Evolutionary conservation across 1,140 invertebrate genomes (phyloP), one percentile per base, ranked within the genome.

Genomic region (Aphaenogaster rudis): DNA sequence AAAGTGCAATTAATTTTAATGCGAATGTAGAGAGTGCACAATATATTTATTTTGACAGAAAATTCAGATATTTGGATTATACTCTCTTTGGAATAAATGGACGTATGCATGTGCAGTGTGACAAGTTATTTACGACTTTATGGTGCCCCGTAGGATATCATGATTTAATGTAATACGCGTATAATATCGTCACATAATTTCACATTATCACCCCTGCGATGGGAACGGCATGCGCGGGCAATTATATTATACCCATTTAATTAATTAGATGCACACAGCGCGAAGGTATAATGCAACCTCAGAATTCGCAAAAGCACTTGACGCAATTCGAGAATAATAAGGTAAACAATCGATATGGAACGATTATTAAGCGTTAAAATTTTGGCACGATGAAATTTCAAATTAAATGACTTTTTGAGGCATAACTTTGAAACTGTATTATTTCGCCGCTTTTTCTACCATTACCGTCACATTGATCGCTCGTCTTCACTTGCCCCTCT

Each of bases 241-340:
- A 90, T 87, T 87, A 79, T 77, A 87, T 76, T 48, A 28, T 80
- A 87, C 21, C 74, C 88, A 87, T 90, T 89, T 90, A 90, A 90
- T 90, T 90, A 90, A 86, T 81, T 84, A 57, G 78, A 87, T 79
- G 71, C 69, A 81, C 48, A 54, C 54, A 21, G 28, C 36, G 59
- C 86, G n/a, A 28, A 50, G 17, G 54, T 61, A 86, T 17, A 71
- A 87, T 59, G 63, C 54, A 82, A 77, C 72, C 76, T 69, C 84
- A 71, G 42, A 66, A 90, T 42, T 89, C 61, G 39, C 57, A 45
- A 80, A 77, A 69, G 64, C 28, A 54, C 13, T 77, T 61, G n/a
- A 48, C 50, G 36, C 42, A n/a, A 8, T 59, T 67, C 48, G 74
- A 50, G 67, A 36, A 82, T 90, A 69, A 87, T 63, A 87, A 87